Evolutionary conservation across 2,797 vertebrate genomes (phyloP), one percentile per base, ranked within the genome.

Genomic region (Centropyge bicolor): DNA sequence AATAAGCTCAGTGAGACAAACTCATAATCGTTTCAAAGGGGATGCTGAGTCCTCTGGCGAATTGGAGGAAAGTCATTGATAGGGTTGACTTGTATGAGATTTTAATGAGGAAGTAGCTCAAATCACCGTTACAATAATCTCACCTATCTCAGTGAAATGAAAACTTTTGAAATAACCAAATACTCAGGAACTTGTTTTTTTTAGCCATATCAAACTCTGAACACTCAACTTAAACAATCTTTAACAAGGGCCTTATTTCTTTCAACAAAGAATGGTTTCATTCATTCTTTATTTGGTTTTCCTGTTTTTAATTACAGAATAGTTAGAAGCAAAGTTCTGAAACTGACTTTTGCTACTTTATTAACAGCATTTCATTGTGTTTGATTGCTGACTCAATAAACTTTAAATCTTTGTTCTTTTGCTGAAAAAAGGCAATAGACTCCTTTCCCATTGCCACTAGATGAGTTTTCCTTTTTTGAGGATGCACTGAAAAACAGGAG

Each of bases 241-340:
- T 31, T 31, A 2, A 31, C 27, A 31, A 31, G 27, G 27, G 27
- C 27, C 27, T 31, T 31, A 31, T 38, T 41, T 17, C 51, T 57
- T 70, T 55, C 7, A 19, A 55, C 13, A 54, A 8, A 68, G 27
- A 35, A 45, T 7, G 0, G 52, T 9, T 2, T 35, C 36, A 2
- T 60, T 81, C 6, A 5, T 52, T 14, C 27, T 70, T 77, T 13
- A 35, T 27, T 31, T 59, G 43, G 14, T 64, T 71, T 52, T 56
- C 11, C 12, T 75, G 20, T 69, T 73, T 78, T 61, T 61, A 46
- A 73, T 57, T 54, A 56, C 2, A 56, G 20, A 55, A 56, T 72
- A 20, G 27, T 38, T 66, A 1, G 35, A 74, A 35, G 20, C 38
- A 8, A 19, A 13, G 22, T 46, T 71, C 24, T 61, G 8, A 67